A percentile compares a stretch with the other conserved stretches of the same genome.
Evolutionary conservation across 2,888 invertebrate species (phyloP).

Genomic region (Patella ulyssiponensis): DNA sequence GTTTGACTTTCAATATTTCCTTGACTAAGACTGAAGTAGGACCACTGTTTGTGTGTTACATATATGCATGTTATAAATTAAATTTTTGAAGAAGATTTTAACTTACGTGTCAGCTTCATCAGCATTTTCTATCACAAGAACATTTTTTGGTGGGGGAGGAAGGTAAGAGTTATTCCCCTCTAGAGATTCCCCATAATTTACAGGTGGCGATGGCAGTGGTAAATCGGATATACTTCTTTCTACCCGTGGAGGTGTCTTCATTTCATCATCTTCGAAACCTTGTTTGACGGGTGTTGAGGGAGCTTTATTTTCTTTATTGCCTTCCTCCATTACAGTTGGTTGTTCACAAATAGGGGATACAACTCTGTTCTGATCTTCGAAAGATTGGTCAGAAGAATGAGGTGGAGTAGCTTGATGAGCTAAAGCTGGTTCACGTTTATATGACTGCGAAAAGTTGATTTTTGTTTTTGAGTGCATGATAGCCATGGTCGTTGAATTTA

Average conservation of each 20-base stretch:
- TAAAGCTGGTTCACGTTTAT: constrained; percentile 51
- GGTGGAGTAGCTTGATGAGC: constrained; percentile 56
- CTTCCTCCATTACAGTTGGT: constrained; percentile 17
- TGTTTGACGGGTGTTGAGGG: background rate
- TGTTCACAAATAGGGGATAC: constrained; percentile 4
- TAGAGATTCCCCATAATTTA: background rate
- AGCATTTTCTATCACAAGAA: constrained; percentile 24
- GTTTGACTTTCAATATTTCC: too few species aligned
- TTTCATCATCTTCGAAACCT: background rate
- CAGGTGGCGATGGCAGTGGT: constrained; percentile 28
- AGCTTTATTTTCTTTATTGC: constrained; percentile 23
- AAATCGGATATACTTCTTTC: constrained; percentile 26
- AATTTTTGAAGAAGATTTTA: background rate
- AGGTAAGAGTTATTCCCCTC: constrained; percentile 23
- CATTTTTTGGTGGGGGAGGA: constrained; percentile 44
- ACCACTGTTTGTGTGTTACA: too few species aligned
- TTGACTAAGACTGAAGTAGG: too few species aligned
- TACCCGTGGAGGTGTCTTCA: background rate
- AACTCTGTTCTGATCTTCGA: constrained; percentile 13
- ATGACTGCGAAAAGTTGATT: constrained; percentile 52
- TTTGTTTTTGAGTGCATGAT: constrained; percentile 33
- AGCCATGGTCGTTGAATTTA: constrained; percentile 29
- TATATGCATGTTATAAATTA: too few species aligned
- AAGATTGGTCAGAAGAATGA: constrained; percentile 28
- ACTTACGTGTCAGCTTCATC: constrained; percentile 28